Evolutionary conservation across 2,797 vertebrate species (phyloP).

Genomic region (Sebastes kiyomatsui): DNA sequence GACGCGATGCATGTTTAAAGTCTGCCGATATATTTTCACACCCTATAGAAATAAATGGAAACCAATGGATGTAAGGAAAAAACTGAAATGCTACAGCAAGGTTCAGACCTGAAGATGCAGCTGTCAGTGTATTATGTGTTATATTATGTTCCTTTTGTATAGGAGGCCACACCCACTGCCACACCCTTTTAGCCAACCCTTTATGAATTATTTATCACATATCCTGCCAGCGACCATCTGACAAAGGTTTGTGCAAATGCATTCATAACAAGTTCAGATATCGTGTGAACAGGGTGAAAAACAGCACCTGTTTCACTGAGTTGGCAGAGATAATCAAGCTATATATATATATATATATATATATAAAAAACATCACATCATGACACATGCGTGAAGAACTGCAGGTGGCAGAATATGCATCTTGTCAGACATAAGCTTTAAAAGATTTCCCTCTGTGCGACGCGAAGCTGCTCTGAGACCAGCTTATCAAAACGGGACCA

Average conservation of each 20-base stretch:
- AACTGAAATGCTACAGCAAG: neutral
- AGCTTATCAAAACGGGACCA: conserved; percentile 43
- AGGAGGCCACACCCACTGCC: conserved; percentile 10
- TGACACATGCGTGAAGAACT: conserved; percentile 12
- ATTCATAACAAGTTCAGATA: conserved; percentile 24
- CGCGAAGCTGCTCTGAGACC: conserved; percentile 43
- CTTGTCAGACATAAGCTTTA: conserved; percentile 37
- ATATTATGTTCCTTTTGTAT: neutral
- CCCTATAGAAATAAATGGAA: neutral
- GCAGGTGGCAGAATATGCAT: conserved; percentile 25
- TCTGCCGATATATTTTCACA: neutral
- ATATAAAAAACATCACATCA: neutral
- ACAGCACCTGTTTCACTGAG: conserved; percentile 8
- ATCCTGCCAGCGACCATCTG: neutral
- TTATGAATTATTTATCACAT: conserved; percentile 19
- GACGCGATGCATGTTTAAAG: neutral
- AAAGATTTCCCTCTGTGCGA: neutral
- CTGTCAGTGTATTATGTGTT: neutral
- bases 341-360: neutral
- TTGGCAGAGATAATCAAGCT: conserved; percentile 11
- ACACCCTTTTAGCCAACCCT: neutral
- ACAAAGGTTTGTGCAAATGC: conserved; percentile 19
- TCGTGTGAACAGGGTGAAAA: conserved; percentile 17
- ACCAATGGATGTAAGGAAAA: neutral
- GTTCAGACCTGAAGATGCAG: neutral